phyloP scores from a whole-genome alignment of 1,140 invertebrate species.

The Lepidotrigona ventralis region DNA sequence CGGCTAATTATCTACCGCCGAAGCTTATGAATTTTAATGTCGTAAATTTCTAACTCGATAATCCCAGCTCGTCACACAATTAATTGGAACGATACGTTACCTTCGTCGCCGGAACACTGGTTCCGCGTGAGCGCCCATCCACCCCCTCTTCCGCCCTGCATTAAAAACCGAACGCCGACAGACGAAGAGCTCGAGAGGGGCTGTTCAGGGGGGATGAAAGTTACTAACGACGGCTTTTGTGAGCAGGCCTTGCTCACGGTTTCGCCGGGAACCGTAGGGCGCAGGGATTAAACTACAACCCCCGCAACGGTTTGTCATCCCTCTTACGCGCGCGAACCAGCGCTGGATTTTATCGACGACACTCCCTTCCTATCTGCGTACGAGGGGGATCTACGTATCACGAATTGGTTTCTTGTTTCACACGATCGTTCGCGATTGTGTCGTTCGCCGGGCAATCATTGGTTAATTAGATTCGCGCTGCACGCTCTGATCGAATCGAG shows the following conservation, averaged over 20 bases:
- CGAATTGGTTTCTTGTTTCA: background rate
- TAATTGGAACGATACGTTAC: slow-evolving; percentile 69
- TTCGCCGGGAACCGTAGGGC: slow-evolving; percentile 41
- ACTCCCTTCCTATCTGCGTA: background rate
- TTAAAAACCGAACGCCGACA: slow-evolving; percentile 33
- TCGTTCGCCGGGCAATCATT: background rate
- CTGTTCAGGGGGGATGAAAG: slow-evolving; percentile 50
- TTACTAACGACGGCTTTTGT: slow-evolving; percentile 73
- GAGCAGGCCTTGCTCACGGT: slow-evolving; percentile 20
- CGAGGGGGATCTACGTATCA: background rate
- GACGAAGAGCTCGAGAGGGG: slow-evolving; percentile 26
- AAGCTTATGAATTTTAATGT: slow-evolving; percentile 62
- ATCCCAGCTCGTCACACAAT: slow-evolving; percentile 57
- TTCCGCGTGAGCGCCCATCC: background rate
- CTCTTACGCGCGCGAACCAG: slow-evolving; percentile 39
- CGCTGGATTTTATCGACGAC: slow-evolving; percentile 38
- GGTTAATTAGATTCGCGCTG: background rate
- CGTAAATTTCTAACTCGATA: slow-evolving; percentile 63
- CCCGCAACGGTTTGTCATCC: slow-evolving; percentile 62
- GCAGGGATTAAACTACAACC: slow-evolving; percentile 59
- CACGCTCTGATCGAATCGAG: no score
- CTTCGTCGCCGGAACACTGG: slow-evolving; percentile 23
- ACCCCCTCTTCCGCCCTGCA: background rate
- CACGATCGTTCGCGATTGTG: background rate
- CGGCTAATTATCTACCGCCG: slow-evolving; percentile 46